Evolutionary conservation across 2,888 invertebrate species (phyloP), one percentile per base, ranked within the genome.

Genomic region (Tridacna gigas): DNA sequence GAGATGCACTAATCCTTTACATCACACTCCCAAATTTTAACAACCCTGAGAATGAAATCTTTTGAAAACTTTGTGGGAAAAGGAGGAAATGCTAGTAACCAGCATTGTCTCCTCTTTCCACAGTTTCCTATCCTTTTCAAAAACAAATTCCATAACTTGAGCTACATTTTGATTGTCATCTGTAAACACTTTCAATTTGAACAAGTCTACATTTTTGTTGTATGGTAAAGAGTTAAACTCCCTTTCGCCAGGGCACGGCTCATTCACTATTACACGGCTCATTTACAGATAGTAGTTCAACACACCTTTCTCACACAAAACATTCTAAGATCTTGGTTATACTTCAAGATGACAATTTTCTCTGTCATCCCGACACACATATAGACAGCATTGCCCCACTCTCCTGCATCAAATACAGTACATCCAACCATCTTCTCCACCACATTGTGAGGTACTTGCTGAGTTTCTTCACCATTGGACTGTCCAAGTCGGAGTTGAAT

Each of bases 271-370:
- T 37, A 7, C 7, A 7, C 7, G 3, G 7, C 37, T 37, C 7
- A 37, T 37, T 37, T 4, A 37, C 7, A 7, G 7, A 37, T 37
- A 2, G 3, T 37, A 4, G 7, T 37, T 37, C 37, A 37, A 4
- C 56, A 12, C 83, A 94, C 94, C 93, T 94, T 94, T 86, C 93
- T 91, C 12, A 93, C 80, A 86, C 91, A 91, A 90, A 94, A 95
- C 80, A 86, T 89, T 79, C 90, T 89, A 66, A 95, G 93, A 74
- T 96, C 95, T 0, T 96, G 95, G 91, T 97, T 94, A 95, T 96
- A 96, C 84, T 95, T 95, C 84, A 96, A 93, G 71, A 96, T 91
- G 45, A 92, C 77, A 26, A 95, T 90, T 74, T 91, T 93, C 61
- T 94, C 93, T 0, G 93, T 91, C 79, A 94, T 94, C 20, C 95